Conservation (phyloP, 92 coral and sea anemone genomes). For the Heteractis magnifica region DNA sequence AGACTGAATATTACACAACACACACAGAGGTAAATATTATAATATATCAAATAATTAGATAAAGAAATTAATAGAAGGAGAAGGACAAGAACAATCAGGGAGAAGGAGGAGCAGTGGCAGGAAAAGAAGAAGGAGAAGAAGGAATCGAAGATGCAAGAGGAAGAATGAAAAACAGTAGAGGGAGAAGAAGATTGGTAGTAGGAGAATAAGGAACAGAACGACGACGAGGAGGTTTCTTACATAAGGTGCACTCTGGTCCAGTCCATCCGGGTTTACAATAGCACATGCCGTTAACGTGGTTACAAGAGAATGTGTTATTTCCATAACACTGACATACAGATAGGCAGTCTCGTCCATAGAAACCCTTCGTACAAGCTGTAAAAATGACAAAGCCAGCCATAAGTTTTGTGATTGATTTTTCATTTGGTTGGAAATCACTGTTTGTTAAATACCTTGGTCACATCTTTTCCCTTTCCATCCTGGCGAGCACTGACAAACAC, state of each 20-base stretch:
- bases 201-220: no score
- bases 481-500: slow-evolving; percentile 67
- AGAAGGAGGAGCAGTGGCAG: no score
- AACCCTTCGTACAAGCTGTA: slow-evolving; percentile 63
- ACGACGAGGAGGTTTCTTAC: slow-evolving; percentile 40
- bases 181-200: no score
- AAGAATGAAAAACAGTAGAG: no score
- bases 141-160: no score
- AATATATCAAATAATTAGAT: no score
- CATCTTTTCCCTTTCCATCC: slow-evolving; percentile 75
- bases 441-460: slow-evolving; percentile 21
- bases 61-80: no score
- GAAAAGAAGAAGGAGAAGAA: no score
- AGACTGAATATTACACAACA: slow-evolving; percentile 36
- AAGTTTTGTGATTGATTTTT: background rate
- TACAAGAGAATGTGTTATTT: slow-evolving; percentile 65
- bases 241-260: slow-evolving; percentile 73
- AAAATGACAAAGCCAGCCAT: background rate
- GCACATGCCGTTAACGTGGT: slow-evolving; percentile 72
- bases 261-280: slow-evolving; percentile 82
- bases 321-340: slow-evolving; percentile 76
- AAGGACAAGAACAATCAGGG: no score
- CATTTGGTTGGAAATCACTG: background rate
- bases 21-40: background rate
- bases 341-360: slow-evolving; percentile 74